Base-by-base conservation (phyloP, 1,140 invertebrate species). In the Cydia amplana region DNA sequence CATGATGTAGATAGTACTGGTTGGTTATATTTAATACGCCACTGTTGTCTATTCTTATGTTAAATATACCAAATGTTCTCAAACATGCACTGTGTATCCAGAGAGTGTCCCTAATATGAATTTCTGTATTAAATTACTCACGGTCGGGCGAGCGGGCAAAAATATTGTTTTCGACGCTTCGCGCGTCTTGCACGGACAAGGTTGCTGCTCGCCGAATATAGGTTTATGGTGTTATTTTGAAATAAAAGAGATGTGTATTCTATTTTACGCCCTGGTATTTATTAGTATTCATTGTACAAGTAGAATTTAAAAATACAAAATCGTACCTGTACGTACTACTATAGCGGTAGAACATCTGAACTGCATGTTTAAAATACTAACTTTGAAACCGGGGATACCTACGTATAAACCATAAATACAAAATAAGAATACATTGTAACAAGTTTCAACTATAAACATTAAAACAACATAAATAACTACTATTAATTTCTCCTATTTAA, bases 101-200 rank as follows among this genome's bases (percentile, higher is more conserved):
- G 18, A 70, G 51, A 72, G 73, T 86, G 89, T 87, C 88, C 87
- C 87, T 88, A 88, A 88, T 90, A 90, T 91, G 91, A 92, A 92
- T 92, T 89, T 91, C 91, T 91, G 88, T 92, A 92, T 92, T 91
- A 86, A 89, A 92, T 92, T 92, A 92, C 84, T 87, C 83, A 84
- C 89, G 86, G 84, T 87, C 91, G 88, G 89, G 81, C 84, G 89
- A 78, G 79, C 87, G 73, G 81, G 86, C 87, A 88, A 89, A 91
- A 92, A 91, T 92, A 92, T 92, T 92, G 89, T 91, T 87, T 85
- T 87, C 77, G 72, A 86, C 78, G 83, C 83, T 85, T 86, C 81
- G 82, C 85, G 82, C n/a, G 28, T 36, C n/a, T 18, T 36, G 32
- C n/a, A 25, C 28, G n/a, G 65, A 40, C 65, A 70, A 70, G 65